Percentiles rank a stretch among this genome's conserved stretches.
Conservation (phyloP, 2,888 invertebrate species). For the Nebria salina region DNA sequence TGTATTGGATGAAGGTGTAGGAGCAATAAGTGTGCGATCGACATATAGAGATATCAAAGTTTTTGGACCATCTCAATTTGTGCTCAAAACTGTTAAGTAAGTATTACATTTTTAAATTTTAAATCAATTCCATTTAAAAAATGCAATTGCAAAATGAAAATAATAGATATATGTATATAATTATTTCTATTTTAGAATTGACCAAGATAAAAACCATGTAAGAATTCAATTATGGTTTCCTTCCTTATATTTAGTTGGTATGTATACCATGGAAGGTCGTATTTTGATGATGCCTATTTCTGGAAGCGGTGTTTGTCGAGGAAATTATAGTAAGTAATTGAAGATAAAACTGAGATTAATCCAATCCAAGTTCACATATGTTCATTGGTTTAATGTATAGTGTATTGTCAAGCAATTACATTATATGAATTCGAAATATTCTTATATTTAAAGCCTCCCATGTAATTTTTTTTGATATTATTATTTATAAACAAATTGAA, state of each 20-base stretch:
- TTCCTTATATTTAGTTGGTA: conserved; percentile 70
- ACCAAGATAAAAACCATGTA: conserved; percentile 68
- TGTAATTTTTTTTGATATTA: no score
- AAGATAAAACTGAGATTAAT: background rate
- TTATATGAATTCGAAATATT: background rate
- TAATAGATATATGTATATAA: no score
- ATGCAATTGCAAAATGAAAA: no score
- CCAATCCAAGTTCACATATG: no score
- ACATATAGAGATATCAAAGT: conserved; percentile 70
- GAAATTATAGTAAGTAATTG: conserved; percentile 73
- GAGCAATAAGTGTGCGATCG: conserved; percentile 70
- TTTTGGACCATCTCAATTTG: conserved; percentile 70
- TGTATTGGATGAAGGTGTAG: conserved; percentile 70
- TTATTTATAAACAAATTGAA: no score
- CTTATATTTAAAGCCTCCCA: background rate
- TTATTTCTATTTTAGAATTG: conserved; percentile 63
- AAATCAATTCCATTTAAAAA: no score
- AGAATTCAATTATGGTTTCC: conserved; percentile 72
- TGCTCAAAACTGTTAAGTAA: conserved; percentile 70
- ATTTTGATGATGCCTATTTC: conserved; percentile 78
- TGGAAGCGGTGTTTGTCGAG: conserved; percentile 73
- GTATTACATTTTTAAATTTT: conserved; percentile 52
- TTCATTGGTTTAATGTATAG: background rate
- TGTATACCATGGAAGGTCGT: conserved; percentile 74
- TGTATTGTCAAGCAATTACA: background rate